Percentiles rank a stretch among this genome's conserved stretches.
Conservation (phyloP, 2,113 vertebrate species). For the Tonatia bakeri region DNA sequence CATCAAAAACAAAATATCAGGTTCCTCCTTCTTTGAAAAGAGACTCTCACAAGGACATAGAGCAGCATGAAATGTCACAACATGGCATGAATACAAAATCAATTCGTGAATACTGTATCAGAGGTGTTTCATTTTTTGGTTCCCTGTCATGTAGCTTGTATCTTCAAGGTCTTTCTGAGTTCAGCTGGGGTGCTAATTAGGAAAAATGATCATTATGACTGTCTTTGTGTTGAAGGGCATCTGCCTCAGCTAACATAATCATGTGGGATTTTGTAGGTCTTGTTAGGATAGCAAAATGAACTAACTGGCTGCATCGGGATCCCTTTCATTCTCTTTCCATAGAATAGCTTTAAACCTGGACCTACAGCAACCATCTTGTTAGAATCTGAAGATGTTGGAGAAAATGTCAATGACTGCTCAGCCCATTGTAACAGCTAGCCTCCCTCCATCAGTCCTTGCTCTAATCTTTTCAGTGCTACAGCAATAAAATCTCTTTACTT, state of each 20-base stretch:
- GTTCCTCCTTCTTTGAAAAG: background rate
- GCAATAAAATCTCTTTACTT: slow-evolving; percentile 52
- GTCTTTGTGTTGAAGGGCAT: background rate
- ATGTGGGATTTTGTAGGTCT: slow-evolving; percentile 32
- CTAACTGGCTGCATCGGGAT: background rate
- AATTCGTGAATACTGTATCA: background rate
- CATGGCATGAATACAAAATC: background rate
- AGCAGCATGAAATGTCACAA: background rate
- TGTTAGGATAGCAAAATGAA: slow-evolving; percentile 46
- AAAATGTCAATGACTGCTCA: slow-evolving; percentile 27
- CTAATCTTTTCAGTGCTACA: slow-evolving; percentile 12
- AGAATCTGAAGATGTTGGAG: background rate
- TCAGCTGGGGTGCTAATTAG: background rate
- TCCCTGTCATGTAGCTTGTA: background rate
- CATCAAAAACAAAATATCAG: background rate
- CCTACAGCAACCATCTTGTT: background rate
- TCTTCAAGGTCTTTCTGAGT: background rate
- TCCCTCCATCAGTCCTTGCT: background rate
- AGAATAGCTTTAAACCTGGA: background rate
- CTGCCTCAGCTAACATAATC: background rate
- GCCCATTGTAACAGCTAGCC: background rate
- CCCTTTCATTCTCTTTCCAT: slow-evolving; percentile 18
- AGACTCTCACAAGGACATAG: background rate
- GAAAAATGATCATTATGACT: slow-evolving; percentile 8
- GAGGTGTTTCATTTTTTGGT: background rate